Percentiles rank a stretch among this genome's conserved stretches.
phyloP scores from a whole-genome alignment of 2,113 vertebrate genomes.

The Tyto alba region DNA sequence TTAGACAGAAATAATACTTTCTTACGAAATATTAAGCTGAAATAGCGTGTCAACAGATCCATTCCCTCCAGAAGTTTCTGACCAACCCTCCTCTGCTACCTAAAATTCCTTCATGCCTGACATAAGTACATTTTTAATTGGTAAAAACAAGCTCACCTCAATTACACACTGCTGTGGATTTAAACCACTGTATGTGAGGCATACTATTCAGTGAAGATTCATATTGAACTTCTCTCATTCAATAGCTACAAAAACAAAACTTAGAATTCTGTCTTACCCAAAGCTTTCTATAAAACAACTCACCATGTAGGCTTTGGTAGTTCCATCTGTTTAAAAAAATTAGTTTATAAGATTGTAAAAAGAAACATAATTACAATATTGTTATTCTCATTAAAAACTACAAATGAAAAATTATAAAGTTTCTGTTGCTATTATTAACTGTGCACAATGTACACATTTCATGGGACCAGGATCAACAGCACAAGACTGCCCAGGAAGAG shows the following conservation, averaged over 20 bases:
- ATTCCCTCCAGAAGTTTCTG: neutral
- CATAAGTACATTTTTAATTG: neutral
- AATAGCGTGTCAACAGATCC: neutral
- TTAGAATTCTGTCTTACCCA: neutral
- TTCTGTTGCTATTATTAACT: neutral
- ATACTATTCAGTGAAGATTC: neutral
- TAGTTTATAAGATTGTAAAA: neutral
- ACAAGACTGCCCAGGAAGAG: neutral
- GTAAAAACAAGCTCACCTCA: neutral
- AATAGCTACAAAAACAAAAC: neutral
- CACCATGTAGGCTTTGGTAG: neutral
- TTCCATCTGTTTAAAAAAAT: neutral
- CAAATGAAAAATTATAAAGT: neutral
- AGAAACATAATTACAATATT: neutral
- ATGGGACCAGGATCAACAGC: neutral
- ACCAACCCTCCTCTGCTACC: neutral
- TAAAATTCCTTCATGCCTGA: neutral
- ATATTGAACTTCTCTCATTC: neutral
- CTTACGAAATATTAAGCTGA: neutral
- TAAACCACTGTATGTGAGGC: neutral
- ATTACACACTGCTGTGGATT: neutral
- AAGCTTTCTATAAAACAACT: neutral
- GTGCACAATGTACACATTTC: neutral
- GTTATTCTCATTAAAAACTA: neutral
- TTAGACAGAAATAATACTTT: neutral